Evolutionary conservation across 1,140 invertebrate genomes (phyloP).

Genomic region (Drosophila carrolli): DNA sequence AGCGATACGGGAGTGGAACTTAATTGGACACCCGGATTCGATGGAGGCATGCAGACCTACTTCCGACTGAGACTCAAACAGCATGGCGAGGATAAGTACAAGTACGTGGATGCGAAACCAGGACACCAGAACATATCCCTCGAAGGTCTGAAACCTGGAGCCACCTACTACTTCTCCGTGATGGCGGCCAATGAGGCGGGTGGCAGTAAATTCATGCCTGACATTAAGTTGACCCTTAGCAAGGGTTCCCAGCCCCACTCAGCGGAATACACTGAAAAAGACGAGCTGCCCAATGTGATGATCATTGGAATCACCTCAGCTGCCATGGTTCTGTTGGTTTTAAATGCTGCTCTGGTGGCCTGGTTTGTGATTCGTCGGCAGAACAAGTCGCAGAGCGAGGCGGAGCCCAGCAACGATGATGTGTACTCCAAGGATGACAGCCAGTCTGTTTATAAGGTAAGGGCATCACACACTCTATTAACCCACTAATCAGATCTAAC

Average conservation of each 20-base stretch:
- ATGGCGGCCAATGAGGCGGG: slow-evolving; percentile 94
- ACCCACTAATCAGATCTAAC: slow-evolving; percentile 29
- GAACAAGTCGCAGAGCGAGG: slow-evolving; percentile 87
- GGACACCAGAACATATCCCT: slow-evolving; percentile 89
- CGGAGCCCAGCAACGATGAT: slow-evolving; percentile 90
- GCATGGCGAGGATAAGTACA: slow-evolving; percentile 86
- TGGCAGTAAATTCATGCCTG: slow-evolving; percentile 91
- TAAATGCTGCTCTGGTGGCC: slow-evolving; percentile 92
- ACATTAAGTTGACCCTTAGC: slow-evolving; percentile 89
- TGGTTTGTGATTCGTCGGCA: slow-evolving; percentile 90
- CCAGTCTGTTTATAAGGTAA: slow-evolving; percentile 85
- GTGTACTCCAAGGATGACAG: slow-evolving; percentile 92
- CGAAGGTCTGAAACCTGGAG: slow-evolving; percentile 90
- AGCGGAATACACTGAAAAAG: slow-evolving; percentile 88
- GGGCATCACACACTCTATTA: slow-evolving; percentile 3
- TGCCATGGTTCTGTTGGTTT: slow-evolving; percentile 90
- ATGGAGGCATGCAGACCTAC: slow-evolving; percentile 94
- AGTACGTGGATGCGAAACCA: slow-evolving; percentile 91
- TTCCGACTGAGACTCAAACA: slow-evolving; percentile 90
- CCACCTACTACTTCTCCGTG: slow-evolving; percentile 94
- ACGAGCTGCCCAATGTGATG: slow-evolving; percentile 90
- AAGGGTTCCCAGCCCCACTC: slow-evolving; percentile 86
- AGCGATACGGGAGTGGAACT: slow-evolving; percentile 93
- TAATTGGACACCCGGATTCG: slow-evolving; percentile 96
- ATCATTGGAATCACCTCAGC: slow-evolving; percentile 92